These are phyloP conservation scores for Caenorhabditis imperialis DNA, from an alignment of 2,888 invertebrate species.

Conservation along the genomic window DNA sequence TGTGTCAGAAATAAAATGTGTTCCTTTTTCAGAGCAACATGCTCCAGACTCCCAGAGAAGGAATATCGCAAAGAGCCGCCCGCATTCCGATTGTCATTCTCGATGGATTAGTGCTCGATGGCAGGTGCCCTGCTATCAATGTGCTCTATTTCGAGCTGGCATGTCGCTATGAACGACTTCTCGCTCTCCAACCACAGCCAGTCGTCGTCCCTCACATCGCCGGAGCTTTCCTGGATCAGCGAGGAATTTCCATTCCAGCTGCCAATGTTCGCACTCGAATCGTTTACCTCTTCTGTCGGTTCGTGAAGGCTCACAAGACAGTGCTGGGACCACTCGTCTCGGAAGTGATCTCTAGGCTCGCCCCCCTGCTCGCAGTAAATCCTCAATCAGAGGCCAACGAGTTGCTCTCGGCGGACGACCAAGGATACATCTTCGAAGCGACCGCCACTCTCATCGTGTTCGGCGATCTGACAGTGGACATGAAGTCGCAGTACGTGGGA, in stretches of 20 bases:
- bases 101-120: conserved; percentile 54
- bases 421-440: conserved; percentile 82
- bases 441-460: conserved; percentile 81
- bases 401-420: conserved; percentile 81
- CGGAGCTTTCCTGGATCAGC: conserved; percentile 61
- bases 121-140: conserved; percentile 54
- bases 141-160: conserved; percentile 61
- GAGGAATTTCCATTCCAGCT: conserved; percentile 59
- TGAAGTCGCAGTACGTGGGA: conserved; percentile 65
- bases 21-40: conserved; percentile 55
- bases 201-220: conserved; percentile 55
- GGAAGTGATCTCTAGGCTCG: conserved; percentile 80
- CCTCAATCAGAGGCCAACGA: conserved; percentile 78
- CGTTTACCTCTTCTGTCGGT: conserved; percentile 82
- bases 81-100: conserved; percentile 56
- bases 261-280: conserved; percentile 80
- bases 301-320: conserved; percentile 81
- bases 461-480: conserved; percentile 79
- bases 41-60: conserved; percentile 55
- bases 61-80: conserved; percentile 55
- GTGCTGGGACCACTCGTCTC: conserved; percentile 67
- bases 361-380: conserved; percentile 80
- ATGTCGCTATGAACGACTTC: conserved; percentile 61
- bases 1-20: background rate
- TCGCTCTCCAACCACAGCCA: conserved; percentile 39